Evolutionary conservation across 2,888 invertebrate species (phyloP).

Genomic region (Rhingia rostrata): DNA sequence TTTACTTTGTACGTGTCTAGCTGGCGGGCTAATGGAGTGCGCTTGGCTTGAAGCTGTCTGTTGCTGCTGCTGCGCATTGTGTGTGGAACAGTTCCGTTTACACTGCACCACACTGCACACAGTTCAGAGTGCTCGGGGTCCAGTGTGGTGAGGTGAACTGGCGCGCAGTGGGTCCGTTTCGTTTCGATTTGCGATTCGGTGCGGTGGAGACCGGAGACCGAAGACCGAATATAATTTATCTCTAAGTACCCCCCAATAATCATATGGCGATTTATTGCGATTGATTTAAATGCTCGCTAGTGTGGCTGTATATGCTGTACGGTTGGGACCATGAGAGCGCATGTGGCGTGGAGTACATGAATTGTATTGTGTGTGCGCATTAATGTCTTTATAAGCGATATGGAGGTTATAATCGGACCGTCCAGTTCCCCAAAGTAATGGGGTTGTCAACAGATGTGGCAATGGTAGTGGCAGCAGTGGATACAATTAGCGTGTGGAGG

Average conservation of each 20-base stretch:
- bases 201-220: slow-evolving; percentile 51
- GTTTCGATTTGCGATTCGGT: slow-evolving; percentile 5
- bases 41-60: slow-evolving; percentile 65
- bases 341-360: slow-evolving; percentile 52
- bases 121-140: not conserved
- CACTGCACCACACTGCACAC: not conserved
- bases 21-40: slow-evolving; percentile 74
- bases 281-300: slow-evolving; percentile 79
- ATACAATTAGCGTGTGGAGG: slow-evolving; percentile 60
- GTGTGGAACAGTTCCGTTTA: slow-evolving; percentile 58
- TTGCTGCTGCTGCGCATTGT: slow-evolving; percentile 33
- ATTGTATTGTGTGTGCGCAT: slow-evolving; percentile 65
- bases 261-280: slow-evolving; percentile 79
- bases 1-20: slow-evolving; percentile 72
- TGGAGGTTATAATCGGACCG: slow-evolving; percentile 52
- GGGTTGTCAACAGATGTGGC: slow-evolving; percentile 70
- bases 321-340: slow-evolving; percentile 30
- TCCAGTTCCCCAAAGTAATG: slow-evolving; percentile 63
- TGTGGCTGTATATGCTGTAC: not conserved
- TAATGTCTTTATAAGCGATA: slow-evolving; percentile 73
- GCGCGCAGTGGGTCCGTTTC: slow-evolving; percentile 38
- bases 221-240: slow-evolving; percentile 71
- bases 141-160: slow-evolving; percentile 18
- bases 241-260: slow-evolving; percentile 73
- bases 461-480: slow-evolving; percentile 55